Percentiles rank a stretch among this genome's conserved stretches.
Evolutionary conservation across 2,888 invertebrate species (phyloP).

Genomic region (Andrena fulva): DNA sequence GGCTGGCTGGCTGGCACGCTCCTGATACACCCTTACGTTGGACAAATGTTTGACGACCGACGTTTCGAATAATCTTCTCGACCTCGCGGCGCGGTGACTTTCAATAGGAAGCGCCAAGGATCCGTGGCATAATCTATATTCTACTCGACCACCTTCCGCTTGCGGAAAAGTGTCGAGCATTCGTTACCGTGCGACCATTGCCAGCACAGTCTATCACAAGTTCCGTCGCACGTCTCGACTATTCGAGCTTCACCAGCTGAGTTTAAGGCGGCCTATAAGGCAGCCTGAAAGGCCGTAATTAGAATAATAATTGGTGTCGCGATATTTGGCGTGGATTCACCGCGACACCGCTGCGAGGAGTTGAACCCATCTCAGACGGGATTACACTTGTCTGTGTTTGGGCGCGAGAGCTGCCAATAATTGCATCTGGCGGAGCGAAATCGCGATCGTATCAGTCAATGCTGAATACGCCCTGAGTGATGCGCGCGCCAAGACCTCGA

Average conservation of each 20-base stretch:
- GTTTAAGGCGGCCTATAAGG: slow-evolving; percentile 5
- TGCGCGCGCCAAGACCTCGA: slow-evolving; percentile 12
- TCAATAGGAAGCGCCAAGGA: neutral
- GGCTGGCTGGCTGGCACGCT: neutral
- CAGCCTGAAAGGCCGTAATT: slow-evolving; percentile 13
- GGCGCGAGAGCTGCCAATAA: slow-evolving; percentile 38
- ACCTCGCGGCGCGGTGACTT: neutral
- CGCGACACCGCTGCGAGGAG: neutral
- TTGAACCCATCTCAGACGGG: slow-evolving; percentile 28
- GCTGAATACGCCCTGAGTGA: slow-evolving; percentile 9
- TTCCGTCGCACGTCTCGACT: neutral
- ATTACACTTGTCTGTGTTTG: slow-evolving; percentile 34
- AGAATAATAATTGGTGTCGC: slow-evolving; percentile 38
- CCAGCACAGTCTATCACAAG: neutral
- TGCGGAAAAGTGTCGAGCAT: neutral
- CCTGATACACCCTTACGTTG: slow-evolving; percentile 31
- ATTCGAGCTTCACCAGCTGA: slow-evolving; percentile 5
- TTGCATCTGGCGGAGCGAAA: slow-evolving; percentile 38
- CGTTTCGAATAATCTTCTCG: slow-evolving; percentile 28
- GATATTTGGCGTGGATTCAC: slow-evolving; percentile 2
- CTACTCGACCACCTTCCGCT: neutral
- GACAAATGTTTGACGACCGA: slow-evolving; percentile 47
- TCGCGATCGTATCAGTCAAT: slow-evolving; percentile 22
- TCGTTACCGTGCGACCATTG: neutral
- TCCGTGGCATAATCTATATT: neutral